phyloP scores from a whole-genome alignment of 2,888 invertebrate species.

The Steinernema scapterisci region DNA sequence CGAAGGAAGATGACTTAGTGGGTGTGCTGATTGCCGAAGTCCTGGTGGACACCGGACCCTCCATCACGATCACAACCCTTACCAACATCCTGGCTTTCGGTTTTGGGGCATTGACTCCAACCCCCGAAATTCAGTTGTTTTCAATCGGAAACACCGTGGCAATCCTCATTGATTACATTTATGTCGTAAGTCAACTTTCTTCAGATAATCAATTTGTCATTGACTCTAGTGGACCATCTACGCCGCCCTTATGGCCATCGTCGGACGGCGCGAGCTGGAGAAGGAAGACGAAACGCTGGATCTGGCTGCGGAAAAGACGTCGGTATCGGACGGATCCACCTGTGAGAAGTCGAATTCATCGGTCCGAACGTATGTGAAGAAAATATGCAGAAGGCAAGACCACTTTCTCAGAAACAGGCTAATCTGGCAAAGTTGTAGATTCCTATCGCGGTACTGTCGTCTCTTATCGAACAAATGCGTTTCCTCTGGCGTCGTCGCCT shows the following conservation, averaged over 20 bases:
- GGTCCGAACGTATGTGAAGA: background rate
- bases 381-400: background rate
- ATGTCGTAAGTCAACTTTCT: conserved; percentile 42
- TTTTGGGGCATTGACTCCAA: conserved; percentile 62
- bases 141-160: conserved; percentile 64
- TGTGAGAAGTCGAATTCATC: background rate
- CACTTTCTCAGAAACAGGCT: background rate
- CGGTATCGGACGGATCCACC: background rate
- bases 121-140: conserved; percentile 66
- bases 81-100: conserved; percentile 59
- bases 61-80: conserved; percentile 64
- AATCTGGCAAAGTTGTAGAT: conserved; percentile 37
- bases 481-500: conserved; percentile 48
- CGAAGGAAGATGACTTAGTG: conserved; percentile 32
- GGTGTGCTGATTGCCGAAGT: conserved; percentile 41
- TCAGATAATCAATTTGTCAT: too few species aligned
- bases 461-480: conserved; percentile 52
- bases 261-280: conserved; percentile 54
- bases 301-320: background rate
- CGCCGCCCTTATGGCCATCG: conserved; percentile 60
- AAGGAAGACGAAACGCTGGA: background rate
- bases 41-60: conserved; percentile 51
- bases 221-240: conserved; percentile 58
- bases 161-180: conserved; percentile 59
- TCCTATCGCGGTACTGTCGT: conserved; percentile 49